Conservation (phyloP, 2,888 invertebrate genomes). For the Spodoptera picta region DNA sequence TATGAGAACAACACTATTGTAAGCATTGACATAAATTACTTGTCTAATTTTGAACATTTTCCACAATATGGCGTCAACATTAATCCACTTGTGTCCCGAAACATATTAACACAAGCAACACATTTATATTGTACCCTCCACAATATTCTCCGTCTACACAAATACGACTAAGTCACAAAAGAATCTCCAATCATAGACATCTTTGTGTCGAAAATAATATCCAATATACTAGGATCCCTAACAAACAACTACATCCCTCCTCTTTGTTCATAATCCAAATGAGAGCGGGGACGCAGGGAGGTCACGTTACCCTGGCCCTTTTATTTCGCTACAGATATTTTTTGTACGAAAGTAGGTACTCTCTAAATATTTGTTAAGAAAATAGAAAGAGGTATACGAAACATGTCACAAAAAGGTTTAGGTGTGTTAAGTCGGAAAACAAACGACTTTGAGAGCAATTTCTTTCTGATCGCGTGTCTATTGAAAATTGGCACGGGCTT, state of each 20-base stretch:
- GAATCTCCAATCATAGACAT: constrained; percentile 56
- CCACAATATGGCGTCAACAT: too few species aligned
- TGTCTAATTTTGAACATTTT: too few species aligned
- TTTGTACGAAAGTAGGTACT: constrained; percentile 36
- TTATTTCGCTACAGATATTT: constrained; percentile 46
- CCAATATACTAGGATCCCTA: constrained; percentile 29
- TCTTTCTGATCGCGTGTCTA: constrained; percentile 5
- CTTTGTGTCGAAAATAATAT: constrained; percentile 44
- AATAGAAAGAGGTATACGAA: constrained; percentile 35
- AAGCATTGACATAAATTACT: too few species aligned
- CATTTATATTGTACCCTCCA: constrained; percentile 33
- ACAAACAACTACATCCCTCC: constrained; percentile 8
- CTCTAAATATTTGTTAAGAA: constrained; percentile 52
- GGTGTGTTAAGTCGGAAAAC: constrained; percentile 23
- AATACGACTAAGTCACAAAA: constrained; percentile 45
- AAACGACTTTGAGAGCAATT: constrained; percentile 22
- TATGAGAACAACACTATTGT: too few species aligned
- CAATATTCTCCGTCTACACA: constrained; percentile 48
- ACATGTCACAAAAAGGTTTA: constrained; percentile 39
- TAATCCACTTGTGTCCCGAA: constrained; percentile 10
- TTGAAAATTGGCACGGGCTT: not conserved
- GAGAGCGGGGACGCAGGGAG: constrained; percentile 12
- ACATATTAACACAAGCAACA: constrained; percentile 8
- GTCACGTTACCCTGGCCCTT: constrained; percentile 25
- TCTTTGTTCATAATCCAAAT: constrained; percentile 21